These are phyloP conservation scores for Drosophila nigrodunni DNA, from an alignment of 1,140 invertebrate species.

Conservation along the genomic window DNA sequence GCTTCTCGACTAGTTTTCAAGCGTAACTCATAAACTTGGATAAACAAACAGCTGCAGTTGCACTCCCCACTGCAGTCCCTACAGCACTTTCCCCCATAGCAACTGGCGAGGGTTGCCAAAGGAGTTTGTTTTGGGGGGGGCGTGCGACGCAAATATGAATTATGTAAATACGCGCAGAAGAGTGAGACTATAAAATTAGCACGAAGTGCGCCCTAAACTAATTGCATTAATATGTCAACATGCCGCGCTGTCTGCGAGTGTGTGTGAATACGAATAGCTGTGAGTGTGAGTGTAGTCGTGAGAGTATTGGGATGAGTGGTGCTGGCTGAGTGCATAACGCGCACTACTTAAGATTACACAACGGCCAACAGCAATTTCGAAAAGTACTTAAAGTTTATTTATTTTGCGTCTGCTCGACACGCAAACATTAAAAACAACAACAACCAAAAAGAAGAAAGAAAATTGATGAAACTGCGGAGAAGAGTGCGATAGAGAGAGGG, in stretches of 20 bases:
- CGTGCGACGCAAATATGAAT: conserved; percentile 37
- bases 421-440: conserved; percentile 70
- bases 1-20: conserved; percentile 4
- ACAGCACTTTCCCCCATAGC: background rate
- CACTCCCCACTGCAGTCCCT: background rate
- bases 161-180: conserved; percentile 43
- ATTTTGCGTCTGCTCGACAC: conserved; percentile 78
- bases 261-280: conserved; percentile 18
- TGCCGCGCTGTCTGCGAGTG: conserved; percentile 42
- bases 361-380: conserved; percentile 75
- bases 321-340: conserved; percentile 66
- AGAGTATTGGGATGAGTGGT: conserved; percentile 51
- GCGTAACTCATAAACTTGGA: conserved; percentile 38
- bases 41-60: conserved; percentile 39
- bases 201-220: conserved; percentile 65
- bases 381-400: conserved; percentile 83
- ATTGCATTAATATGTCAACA: conserved; percentile 83
- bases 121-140: background rate
- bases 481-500: conserved; percentile 2
- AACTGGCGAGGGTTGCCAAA: conserved; percentile 3
- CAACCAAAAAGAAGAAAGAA: conserved; percentile 32
- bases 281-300: conserved; percentile 4
- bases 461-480: conserved; percentile 60
- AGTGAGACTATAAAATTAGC: conserved; percentile 72
- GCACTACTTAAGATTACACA: conserved; percentile 81